Conservation (phyloP, 2,113 vertebrate species). For the Oncorhynchus keta region DNA sequence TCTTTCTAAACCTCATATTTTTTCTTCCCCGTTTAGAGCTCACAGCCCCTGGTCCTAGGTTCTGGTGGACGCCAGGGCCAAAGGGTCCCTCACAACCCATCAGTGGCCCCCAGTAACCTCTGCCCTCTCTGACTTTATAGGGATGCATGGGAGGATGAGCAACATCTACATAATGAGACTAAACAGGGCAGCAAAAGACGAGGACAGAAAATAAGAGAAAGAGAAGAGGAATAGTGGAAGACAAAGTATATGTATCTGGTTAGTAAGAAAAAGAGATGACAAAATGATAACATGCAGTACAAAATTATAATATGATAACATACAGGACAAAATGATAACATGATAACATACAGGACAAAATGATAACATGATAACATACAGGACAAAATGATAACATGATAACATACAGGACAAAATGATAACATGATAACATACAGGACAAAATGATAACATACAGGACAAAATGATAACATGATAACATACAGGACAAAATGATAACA, state of each 20-base stretch:
- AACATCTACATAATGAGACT: conserved; percentile 79
- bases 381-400: too few relatives aligned
- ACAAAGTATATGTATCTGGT: conserved; percentile 71
- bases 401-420: too few relatives aligned
- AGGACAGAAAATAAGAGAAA: conserved; percentile 76
- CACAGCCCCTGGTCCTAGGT: conserved; percentile 77
- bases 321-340: not conserved
- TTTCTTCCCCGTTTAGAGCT: conserved; percentile 85
- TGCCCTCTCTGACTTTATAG: conserved; percentile 91
- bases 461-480: too few relatives aligned
- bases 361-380: too few relatives aligned
- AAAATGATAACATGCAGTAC: not conserved
- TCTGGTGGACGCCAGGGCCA: conserved; percentile 74
- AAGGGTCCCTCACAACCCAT: conserved; percentile 74
- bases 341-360: too few relatives aligned
- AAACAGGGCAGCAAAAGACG: conserved; percentile 73
- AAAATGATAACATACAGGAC: too few relatives aligned
- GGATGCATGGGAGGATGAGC: conserved; percentile 78
- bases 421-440: too few relatives aligned
- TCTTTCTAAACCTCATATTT: conserved; percentile 97
- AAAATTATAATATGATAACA: not conserved
- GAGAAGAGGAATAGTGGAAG: conserved; percentile 62
- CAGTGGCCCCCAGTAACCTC: conserved; percentile 84
- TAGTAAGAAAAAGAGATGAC: conserved; percentile 31
- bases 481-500: too few relatives aligned